These are phyloP conservation scores for Himalopsyche kuldschensis DNA, from an alignment of 2,888 invertebrate species.

Conservation along the genomic window DNA sequence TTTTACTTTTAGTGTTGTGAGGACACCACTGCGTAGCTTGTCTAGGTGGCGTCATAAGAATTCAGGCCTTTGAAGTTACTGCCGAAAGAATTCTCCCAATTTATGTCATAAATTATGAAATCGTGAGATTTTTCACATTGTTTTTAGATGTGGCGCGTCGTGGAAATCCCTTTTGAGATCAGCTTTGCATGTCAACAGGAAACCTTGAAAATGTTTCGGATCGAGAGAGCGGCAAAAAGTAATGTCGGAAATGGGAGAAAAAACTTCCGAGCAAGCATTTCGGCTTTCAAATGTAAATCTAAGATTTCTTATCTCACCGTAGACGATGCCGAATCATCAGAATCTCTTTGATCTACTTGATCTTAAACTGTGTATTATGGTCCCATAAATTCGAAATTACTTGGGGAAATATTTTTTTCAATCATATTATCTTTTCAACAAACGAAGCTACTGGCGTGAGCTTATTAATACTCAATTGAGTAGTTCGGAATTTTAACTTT, in stretches of 20 bases:
- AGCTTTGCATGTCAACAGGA: constrained; percentile 14
- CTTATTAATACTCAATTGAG: too few relatives aligned
- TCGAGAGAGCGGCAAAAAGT: not conserved
- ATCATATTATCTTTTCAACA: too few relatives aligned
- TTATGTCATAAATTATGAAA: constrained; percentile 32
- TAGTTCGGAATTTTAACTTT: too few relatives aligned
- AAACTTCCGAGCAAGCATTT: constrained; percentile 7
- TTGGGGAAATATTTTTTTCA: too few relatives aligned
- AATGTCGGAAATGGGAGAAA: constrained; percentile 3
- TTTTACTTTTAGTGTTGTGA: not conserved
- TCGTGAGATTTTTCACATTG: constrained; percentile 15
- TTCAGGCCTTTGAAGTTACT: not conserved
- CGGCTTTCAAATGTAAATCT: constrained; percentile 34
- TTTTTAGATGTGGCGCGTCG: not conserved
- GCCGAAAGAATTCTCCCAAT: constrained; percentile 16
- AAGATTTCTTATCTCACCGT: not conserved
- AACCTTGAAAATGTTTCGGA: constrained; percentile 15
- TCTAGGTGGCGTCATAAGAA: not conserved
- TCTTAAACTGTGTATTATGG: not conserved
- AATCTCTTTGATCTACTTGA: not conserved
- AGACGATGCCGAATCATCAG: not conserved
- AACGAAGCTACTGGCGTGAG: too few relatives aligned
- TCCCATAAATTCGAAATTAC: not conserved
- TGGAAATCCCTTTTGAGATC: constrained; percentile 9
- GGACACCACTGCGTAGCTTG: not conserved